phyloP scores from a whole-genome alignment of 2,113 vertebrate genomes.

The Haplotaxodon microlepis region DNA sequence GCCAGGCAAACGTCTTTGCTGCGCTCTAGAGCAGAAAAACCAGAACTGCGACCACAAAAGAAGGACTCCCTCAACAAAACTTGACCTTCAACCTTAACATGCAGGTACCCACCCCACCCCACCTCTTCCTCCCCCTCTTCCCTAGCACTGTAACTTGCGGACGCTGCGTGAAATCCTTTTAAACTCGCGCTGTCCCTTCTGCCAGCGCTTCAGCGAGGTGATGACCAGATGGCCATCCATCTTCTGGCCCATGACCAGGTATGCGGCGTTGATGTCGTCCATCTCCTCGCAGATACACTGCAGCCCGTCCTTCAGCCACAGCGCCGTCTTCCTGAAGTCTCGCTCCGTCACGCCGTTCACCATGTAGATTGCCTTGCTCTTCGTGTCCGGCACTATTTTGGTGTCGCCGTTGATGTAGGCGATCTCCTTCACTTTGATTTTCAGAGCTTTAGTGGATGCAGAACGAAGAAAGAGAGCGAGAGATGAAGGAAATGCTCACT shows the following conservation, averaged over 20 bases:
- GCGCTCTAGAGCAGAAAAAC: background rate
- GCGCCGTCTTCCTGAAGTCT: constrained; percentile 85
- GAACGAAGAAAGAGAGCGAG: background rate
- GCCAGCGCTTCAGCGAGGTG: constrained; percentile 95
- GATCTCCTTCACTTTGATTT: constrained; percentile 99
- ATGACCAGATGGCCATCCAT: constrained; percentile 91
- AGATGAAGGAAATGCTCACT: background rate
- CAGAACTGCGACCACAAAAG: background rate
- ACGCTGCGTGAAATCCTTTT: constrained; percentile 96
- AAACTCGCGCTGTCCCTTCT: constrained; percentile 91
- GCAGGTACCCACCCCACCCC: background rate
- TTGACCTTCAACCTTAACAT: background rate
- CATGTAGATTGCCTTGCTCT: constrained; percentile 97
- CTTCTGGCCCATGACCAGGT: constrained; percentile 97
- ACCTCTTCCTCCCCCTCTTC: background rate
- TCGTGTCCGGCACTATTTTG: constrained; percentile 92
- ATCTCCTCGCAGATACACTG: constrained; percentile 96
- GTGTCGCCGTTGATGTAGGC: constrained; percentile 96
- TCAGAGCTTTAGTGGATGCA: constrained; percentile 74
- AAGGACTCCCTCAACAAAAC: background rate
- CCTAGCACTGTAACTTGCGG: constrained; percentile 92
- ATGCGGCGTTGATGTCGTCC: constrained; percentile 92
- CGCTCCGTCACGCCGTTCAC: constrained; percentile 88
- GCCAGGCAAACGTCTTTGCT: background rate
- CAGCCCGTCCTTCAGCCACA: constrained; percentile 93